A percentile compares a stretch with the other conserved stretches of the same genome.
Evolutionary conservation across 2,113 vertebrate species (phyloP).

Genomic region (Lichenostomus cassidix): DNA sequence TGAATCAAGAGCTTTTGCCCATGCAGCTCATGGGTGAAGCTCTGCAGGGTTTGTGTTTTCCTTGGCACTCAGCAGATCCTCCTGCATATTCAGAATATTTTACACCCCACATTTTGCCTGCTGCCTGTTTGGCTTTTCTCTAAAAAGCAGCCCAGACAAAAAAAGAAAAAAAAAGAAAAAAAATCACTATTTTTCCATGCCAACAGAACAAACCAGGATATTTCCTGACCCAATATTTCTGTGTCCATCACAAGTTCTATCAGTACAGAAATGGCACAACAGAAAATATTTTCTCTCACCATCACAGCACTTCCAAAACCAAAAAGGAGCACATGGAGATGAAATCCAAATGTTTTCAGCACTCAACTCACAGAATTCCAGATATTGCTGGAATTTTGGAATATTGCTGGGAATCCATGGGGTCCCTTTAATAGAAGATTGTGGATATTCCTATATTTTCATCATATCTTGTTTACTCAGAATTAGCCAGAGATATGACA

Average conservation of each 20-base stretch:
- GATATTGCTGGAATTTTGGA: neutral
- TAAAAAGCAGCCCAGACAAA: neutral
- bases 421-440: neutral
- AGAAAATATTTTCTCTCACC: neutral
- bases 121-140: neutral
- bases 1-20: neutral
- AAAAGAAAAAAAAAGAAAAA: too few relatives aligned
- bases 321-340: fast-evolving
- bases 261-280: neutral
- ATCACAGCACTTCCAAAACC: neutral
- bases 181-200: neutral
- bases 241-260: neutral
- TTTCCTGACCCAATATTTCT: neutral
- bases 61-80: neutral
- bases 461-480: neutral
- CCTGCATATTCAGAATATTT: neutral
- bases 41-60: neutral
- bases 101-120: neutral
- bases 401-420: too few relatives aligned
- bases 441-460: too few relatives aligned
- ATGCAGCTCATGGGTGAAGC: neutral
- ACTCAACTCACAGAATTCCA: fast-evolving
- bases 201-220: neutral
- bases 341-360: neutral
- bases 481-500: neutral